Base-by-base conservation (phyloP, 2,888 invertebrate genomes). In the Margaritifera margaritifera region DNA sequence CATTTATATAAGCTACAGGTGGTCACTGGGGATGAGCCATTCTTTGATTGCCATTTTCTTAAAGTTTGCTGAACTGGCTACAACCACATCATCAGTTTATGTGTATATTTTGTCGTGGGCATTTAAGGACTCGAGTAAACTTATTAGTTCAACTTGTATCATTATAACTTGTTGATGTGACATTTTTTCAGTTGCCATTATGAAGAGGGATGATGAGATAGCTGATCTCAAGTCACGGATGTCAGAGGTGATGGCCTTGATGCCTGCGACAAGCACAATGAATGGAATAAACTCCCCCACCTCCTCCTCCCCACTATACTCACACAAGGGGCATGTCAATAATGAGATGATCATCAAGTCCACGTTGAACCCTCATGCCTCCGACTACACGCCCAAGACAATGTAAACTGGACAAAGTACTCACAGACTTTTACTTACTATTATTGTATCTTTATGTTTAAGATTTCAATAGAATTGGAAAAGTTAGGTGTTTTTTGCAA, bases 191-290 rank as follows among this genome's bases (percentile, higher is more conserved):
- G 97, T 92, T 91, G 89, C 94, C 85, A 93, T 96, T 89, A 92
- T 94, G 83, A 93, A 93, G 79, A 95, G 95, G 91, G 97, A 97
- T 84, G 95, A 95, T 87, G 97, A 97, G 91, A 94, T 98, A 81
- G 94, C 94, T 82, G 95, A 96, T 89, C 92, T 98, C 81, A 97
- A 97, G 90, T 93, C 94, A 72, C 95, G 95, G 91, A 94, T 96
- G 89, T 96, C 96, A 74, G 97, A 98, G 91, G 94, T 97, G 89
- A 91, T 98, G 90, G 97, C 97, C 42, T 95, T 97, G 77, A 95
- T 96, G 95, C 95, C 95, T 63, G 78, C 82, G 62, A 82, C 84
- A 57, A 75, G 74, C 61, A 71, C 68, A n/a, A 71, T 73, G 62
- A 77, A 78, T 53, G 74, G 70, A 22, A 74, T 77, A n/a, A 72